Evolutionary conservation across 2,888 invertebrate species (phyloP).

Genomic region (Phengaris arion): DNA sequence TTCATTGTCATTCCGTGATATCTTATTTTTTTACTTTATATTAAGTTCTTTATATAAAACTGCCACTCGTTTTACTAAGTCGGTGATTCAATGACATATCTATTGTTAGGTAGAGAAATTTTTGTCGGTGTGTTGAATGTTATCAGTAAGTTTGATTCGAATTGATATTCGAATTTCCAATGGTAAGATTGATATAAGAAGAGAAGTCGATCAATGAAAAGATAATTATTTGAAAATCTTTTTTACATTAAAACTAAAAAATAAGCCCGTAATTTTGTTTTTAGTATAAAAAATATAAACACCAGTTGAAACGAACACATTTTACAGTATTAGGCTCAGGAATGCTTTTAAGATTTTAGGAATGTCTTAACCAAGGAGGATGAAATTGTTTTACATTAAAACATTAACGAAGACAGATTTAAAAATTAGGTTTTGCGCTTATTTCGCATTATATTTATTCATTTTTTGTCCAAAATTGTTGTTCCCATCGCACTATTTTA

Average conservation of each 20-base stretch:
- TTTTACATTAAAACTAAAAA: not conserved
- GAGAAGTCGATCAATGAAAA: not conserved
- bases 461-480: slow-evolving; percentile 31
- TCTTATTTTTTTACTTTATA: slow-evolving; percentile 29
- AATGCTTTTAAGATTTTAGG: slow-evolving; percentile 2
- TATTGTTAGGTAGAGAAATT: slow-evolving; percentile 72
- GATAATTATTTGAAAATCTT: not conserved
- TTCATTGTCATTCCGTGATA: slow-evolving; percentile 21
- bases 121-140: slow-evolving; percentile 57
- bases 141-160: slow-evolving; percentile 26
- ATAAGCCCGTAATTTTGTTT: not conserved
- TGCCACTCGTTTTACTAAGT: slow-evolving; percentile 68
- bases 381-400: slow-evolving; percentile 8
- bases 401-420: not conserved
- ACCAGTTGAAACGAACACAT: slow-evolving; percentile 3
- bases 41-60: slow-evolving; percentile 45
- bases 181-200: too few relatives aligned
- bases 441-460: slow-evolving; percentile 31
- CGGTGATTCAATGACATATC: slow-evolving; percentile 78
- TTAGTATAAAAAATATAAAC: not conserved
- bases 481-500: slow-evolving; percentile 63
- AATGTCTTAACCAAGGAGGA: not conserved
- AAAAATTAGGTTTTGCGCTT: slow-evolving; percentile 33
- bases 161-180: slow-evolving; percentile 35
- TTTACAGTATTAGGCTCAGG: not conserved